Evolutionary conservation across 2,888 invertebrate species (phyloP).

Genomic region (Caenorhabditis plicata): DNA sequence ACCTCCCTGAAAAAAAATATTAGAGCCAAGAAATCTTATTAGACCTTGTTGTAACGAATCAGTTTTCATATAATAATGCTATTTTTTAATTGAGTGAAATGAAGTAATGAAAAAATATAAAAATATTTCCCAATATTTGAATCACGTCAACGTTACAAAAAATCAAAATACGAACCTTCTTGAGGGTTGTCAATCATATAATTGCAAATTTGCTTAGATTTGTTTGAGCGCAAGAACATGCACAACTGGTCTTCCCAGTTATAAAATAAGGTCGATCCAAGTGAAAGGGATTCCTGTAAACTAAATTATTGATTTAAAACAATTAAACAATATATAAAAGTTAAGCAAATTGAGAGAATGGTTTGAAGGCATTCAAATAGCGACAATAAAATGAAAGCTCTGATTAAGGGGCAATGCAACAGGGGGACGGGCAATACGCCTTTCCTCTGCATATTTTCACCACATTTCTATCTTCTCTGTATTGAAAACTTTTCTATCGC

Average conservation of each 20-base stretch:
- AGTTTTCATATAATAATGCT: not conserved
- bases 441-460: too few relatives aligned
- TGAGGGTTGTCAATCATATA: constrained; percentile 65
- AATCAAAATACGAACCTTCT: constrained; percentile 49
- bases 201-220: constrained; percentile 42
- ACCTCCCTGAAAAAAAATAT: constrained; percentile 57
- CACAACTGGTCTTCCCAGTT: constrained; percentile 44
- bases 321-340: too few relatives aligned
- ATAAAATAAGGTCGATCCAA: constrained; percentile 27
- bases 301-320: not conserved
- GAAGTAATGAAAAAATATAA: not conserved
- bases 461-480: too few relatives aligned
- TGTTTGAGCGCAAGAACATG: constrained; percentile 53
- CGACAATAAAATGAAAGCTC: too few relatives aligned
- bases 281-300: constrained; percentile 26
- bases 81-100: not conserved
- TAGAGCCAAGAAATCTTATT: not conserved
- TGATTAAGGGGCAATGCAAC: too few relatives aligned
- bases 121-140: not conserved
- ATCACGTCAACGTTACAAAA: not conserved
- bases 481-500: too few relatives aligned
- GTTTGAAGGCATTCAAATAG: too few relatives aligned
- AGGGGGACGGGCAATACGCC: too few relatives aligned
- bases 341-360: too few relatives aligned
- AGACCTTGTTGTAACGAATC: not conserved